Base-by-base conservation (phyloP, 2,113 vertebrate species). In the Percopsis transmontana region DNA sequence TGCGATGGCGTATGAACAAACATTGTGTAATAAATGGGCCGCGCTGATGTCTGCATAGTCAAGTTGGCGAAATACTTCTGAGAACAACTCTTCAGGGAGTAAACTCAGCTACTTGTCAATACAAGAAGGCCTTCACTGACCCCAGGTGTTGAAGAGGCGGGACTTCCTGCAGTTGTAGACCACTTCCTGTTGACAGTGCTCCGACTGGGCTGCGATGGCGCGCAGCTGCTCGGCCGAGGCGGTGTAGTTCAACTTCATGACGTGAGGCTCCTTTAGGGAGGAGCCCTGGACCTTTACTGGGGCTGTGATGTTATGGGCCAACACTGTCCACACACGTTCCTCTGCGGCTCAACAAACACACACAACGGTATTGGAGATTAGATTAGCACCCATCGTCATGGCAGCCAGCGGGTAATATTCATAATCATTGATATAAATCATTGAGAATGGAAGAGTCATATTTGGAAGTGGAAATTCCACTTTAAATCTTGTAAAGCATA, bases 101-200 rank as follows among this genome's bases (percentile, higher is more conserved):
- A 66, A 56, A 20, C 1, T 40, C 23, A 13, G 16, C 10, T 33
- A 33, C 27, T 33, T 33, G 27, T 33, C 27, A 33, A 33, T 7
- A 33, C 27, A 7, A 5, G 27, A 33, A 3, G 27, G 27, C 27
- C 27, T 33, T 5, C 27, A 33, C 27, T 33, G 27, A 33, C 27
- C 27, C 27, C 27, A 33, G 0, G 92, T 93, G 78, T 95, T 95
- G 53, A 95, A 88, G 23, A 96, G 88, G 39, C 94, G 94, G 12
- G 94, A 95, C 52, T 81, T 92, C 72, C 74, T 92, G 84, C 95
- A 96, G 67, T 89, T 80, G 76, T 95, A 95, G n/a, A 87, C 72
- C n/a, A 93, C 85, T 58, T 94, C 92, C 71, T 96, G 94, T 53
- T 96, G 94, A 0, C 94, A 96, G 80, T 94, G 81, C 62, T 94